Percentiles rank a stretch among this genome's conserved stretches.
Conservation (phyloP, 53 echinoderm and acorn worm species). For the Holothuria leucospilota region DNA sequence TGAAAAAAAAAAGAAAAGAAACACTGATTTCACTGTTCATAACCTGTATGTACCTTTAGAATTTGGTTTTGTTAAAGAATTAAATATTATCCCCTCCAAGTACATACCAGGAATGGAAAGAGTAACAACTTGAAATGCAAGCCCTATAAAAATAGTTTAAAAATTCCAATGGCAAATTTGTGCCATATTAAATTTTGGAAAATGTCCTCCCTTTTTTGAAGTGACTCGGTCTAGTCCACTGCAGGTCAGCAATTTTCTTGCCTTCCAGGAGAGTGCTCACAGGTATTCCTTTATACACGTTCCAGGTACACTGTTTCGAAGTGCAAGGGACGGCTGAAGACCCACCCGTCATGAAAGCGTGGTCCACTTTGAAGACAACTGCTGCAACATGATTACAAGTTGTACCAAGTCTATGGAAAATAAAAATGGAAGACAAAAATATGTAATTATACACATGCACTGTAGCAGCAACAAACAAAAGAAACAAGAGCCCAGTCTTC, state of each 20-base stretch:
- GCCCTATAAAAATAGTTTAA: too few relatives aligned
- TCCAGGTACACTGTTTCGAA: constrained; percentile 49
- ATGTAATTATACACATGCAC: constrained; percentile 10
- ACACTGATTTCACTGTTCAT: too few relatives aligned
- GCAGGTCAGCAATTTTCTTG: neutral
- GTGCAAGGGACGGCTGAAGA: constrained; percentile 46
- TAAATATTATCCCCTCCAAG: too few relatives aligned
- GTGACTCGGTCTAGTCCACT: neutral
- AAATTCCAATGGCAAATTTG: too few relatives aligned
- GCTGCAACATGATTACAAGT: constrained; percentile 50
- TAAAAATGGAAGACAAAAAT: neutral
- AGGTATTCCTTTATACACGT: constrained; percentile 34
- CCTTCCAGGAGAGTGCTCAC: constrained; percentile 23
- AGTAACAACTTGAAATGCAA: too few relatives aligned
- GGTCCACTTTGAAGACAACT: constrained; percentile 48
- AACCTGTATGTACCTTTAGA: too few relatives aligned
- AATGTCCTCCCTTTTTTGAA: too few relatives aligned
- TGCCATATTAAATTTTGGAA: too few relatives aligned
- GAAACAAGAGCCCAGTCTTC: neutral
- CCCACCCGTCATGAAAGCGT: constrained; percentile 47
- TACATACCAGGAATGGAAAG: too few relatives aligned
- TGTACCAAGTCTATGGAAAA: constrained; percentile 50
- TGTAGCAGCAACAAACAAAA: neutral
- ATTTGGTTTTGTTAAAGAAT: too few relatives aligned
- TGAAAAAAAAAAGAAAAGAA: too few relatives aligned